Evolutionary conservation across 2,113 vertebrate genomes (phyloP).

Genomic region (Pogonocichla stellata): DNA sequence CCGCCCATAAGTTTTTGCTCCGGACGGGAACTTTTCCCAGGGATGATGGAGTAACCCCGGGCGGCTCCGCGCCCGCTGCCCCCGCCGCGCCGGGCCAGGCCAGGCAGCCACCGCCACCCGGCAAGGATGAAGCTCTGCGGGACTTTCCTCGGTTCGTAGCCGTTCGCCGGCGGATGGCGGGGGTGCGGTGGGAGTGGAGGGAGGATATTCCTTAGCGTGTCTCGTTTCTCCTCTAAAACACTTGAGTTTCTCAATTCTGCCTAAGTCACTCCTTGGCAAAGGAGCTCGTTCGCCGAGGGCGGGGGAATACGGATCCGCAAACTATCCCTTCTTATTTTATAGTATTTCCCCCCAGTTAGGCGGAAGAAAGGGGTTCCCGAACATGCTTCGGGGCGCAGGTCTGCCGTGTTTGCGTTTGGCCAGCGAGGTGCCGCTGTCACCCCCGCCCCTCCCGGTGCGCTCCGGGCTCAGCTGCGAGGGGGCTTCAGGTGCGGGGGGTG

Average conservation of each 20-base stretch:
- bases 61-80: not conserved
- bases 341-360: rapidly evolving
- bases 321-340: not conserved
- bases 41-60: slow-evolving; percentile 75
- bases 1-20: slow-evolving; percentile 81
- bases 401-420: not conserved
- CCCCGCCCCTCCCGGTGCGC: too few species aligned
- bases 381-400: rapidly evolving
- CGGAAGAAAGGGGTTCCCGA: not conserved
- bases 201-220: not conserved
- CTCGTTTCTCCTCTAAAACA: not conserved
- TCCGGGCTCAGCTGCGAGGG: not conserved
- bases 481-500: not conserved
- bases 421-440: rapidly evolving
- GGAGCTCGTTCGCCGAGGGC: not conserved
- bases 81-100: not conserved
- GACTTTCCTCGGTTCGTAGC: slow-evolving; percentile 90
- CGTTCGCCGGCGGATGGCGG: not conserved
- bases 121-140: slow-evolving; percentile 90
- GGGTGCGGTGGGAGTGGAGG: not conserved
- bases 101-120: not conserved
- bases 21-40: slow-evolving; percentile 80
- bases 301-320: too few species aligned
- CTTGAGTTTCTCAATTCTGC: not conserved
- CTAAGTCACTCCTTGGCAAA: not conserved